Conservation (phyloP, 2,113 vertebrate species). For the Scartelaos histophorus region DNA sequence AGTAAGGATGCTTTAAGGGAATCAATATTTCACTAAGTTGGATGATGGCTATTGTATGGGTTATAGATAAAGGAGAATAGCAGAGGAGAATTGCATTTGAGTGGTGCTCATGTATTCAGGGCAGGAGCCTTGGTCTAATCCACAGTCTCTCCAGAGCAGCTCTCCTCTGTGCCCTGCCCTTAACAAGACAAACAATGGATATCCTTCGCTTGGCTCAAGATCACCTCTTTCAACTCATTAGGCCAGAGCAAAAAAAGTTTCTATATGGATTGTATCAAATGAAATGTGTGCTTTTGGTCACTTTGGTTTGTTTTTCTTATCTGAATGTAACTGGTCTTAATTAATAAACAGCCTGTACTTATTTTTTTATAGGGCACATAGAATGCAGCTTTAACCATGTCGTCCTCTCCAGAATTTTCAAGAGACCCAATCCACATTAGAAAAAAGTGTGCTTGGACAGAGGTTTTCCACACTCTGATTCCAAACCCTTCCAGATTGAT, state of each 20-base stretch:
- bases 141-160: constrained; percentile 73
- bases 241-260: constrained; percentile 19
- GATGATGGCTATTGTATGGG: constrained; percentile 17
- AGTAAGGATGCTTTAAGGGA: constrained; percentile 27
- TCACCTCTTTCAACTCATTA: constrained; percentile 76
- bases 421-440: too few species aligned
- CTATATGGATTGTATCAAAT: neutral
- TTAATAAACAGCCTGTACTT: too few species aligned
- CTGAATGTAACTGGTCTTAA: too few species aligned
- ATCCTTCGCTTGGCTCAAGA: constrained; percentile 76
- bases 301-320: neutral
- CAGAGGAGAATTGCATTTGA: constrained; percentile 3
- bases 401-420: too few species aligned
- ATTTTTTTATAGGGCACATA: constrained; percentile 8
- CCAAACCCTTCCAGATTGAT: too few species aligned
- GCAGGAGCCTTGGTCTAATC: constrained; percentile 67
- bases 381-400: neutral
- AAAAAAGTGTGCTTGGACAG: too few species aligned
- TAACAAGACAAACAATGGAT: constrained; percentile 80
- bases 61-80: neutral
- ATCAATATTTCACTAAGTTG: constrained; percentile 51
- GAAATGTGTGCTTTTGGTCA: neutral
- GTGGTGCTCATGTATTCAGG: constrained; percentile 72
- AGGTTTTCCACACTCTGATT: too few species aligned
- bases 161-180: constrained; percentile 76